Evolutionary conservation across 2,888 invertebrate genomes (phyloP).

Genomic region (Endomychus coccineus): DNA sequence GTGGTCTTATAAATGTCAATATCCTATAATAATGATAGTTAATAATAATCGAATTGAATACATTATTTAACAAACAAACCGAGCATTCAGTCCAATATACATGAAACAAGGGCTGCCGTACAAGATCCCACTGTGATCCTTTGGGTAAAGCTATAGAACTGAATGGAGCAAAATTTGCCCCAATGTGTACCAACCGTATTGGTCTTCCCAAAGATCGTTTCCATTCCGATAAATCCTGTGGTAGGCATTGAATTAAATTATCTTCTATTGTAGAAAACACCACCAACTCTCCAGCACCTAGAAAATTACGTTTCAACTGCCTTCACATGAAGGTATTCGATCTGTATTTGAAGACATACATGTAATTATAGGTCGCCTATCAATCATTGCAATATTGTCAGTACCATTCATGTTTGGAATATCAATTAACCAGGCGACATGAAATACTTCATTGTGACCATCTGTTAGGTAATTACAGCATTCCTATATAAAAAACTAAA

Average conservation of each 20-base stretch:
- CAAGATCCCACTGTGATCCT: constrained; percentile 63
- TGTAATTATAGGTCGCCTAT: constrained; percentile 65
- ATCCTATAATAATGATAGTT: constrained; percentile 57
- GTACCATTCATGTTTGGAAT: constrained; percentile 53
- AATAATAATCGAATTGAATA: not conserved
- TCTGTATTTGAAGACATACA: constrained; percentile 46
- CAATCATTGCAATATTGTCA: constrained; percentile 52
- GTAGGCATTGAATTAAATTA: constrained; percentile 69
- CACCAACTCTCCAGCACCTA: constrained; percentile 72
- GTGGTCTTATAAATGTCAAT: constrained; percentile 82
- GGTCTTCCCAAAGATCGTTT: constrained; percentile 81
- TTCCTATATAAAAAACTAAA: too few relatives aligned
- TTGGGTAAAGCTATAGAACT: constrained; percentile 66
- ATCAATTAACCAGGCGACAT: not conserved
- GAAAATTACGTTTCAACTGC: constrained; percentile 1
- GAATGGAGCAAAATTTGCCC: constrained; percentile 74
- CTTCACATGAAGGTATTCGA: constrained; percentile 11
- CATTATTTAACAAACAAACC: constrained; percentile 51
- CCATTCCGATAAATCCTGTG: constrained; percentile 88
- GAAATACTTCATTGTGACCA: constrained; percentile 9
- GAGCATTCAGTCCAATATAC: constrained; percentile 93
- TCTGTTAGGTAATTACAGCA: too few relatives aligned
- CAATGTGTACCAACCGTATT: constrained; percentile 74
- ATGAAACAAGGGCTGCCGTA: constrained; percentile 86
- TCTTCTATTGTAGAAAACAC: constrained; percentile 78